Evolutionary conservation across 1,140 invertebrate genomes (phyloP), one percentile per base, ranked within the genome.

Genomic region (Calephelis nemesis): DNA sequence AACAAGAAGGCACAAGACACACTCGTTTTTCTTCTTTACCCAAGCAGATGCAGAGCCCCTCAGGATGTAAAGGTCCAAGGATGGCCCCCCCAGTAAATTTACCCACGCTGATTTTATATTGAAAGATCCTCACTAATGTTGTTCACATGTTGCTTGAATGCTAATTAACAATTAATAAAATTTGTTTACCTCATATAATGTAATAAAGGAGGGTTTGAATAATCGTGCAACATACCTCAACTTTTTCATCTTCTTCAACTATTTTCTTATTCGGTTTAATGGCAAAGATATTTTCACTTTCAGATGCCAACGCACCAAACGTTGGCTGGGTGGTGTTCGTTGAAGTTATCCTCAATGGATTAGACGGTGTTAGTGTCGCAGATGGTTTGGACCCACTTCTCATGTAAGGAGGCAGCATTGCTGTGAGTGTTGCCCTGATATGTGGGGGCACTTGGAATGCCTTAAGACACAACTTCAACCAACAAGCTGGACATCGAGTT

Each of bases 391-490:
- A 75, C 47, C 77, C 78, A 63, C 83, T 77, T 68, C 88, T 83
- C 91, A 93, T 93, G 52, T 85, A 88, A 8, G 92, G 90, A 9
- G 95, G 95, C 68, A 96, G 83, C 82, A 95, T 93, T 42, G 93
- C 92, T 72, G 93, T 93, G 68, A 96, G 84, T 65, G 94, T 93
- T 66, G 94, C 88, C 78, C 94, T 94, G 63, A 96, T 92, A 11
- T 92, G 93, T 52, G 93, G 87, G 65, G 96, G 95, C 77, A 97
- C 94, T 85, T 96, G 95, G 85, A 97, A 96, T 62, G 95, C 94
- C 74, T 95, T 94, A 12, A 97, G 84, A 84, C 96, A 97, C 92
- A 96, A 94, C 86, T 96, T 96, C 5, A 98, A 90, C 96, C 96
- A 97, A 82, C 97, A 98, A n/a, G 96, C 96, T 67, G 95, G 94